Conservation (phyloP, 1,140 invertebrate genomes). For the Meloidogyne exigua region DNA sequence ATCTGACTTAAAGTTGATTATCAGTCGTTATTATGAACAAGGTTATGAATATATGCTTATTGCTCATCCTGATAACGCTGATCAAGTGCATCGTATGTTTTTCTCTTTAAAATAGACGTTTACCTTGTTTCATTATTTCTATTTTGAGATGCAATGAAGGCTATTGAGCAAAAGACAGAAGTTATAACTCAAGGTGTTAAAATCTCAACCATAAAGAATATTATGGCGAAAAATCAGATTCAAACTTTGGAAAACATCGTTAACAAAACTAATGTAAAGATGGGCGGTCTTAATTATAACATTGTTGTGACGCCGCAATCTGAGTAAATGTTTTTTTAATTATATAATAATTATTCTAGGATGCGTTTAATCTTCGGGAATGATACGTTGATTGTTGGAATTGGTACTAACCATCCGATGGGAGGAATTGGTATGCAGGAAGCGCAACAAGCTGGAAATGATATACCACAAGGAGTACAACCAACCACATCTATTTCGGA, state of each 20-base stretch:
- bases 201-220: slow-evolving; percentile 28
- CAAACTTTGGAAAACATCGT: slow-evolving; percentile 46
- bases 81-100: slow-evolving; percentile 18
- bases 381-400: slow-evolving; percentile 31
- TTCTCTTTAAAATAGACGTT: background rate
- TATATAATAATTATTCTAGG: background rate
- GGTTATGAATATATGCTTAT: slow-evolving; percentile 26
- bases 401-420: slow-evolving; percentile 29
- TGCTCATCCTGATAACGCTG: slow-evolving; percentile 20
- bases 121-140: background rate
- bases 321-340: slow-evolving; percentile 8
- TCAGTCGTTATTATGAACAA: background rate
- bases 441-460: background rate
- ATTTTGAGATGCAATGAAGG: slow-evolving; percentile 38
- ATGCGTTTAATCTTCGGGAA: background rate
- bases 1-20: background rate
- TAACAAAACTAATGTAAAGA: slow-evolving; percentile 41
- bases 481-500: background rate
- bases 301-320: background rate
- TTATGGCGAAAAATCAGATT: slow-evolving; percentile 20
- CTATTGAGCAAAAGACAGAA: slow-evolving; percentile 18
- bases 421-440: slow-evolving; percentile 30
- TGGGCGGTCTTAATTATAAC: slow-evolving; percentile 34
- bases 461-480: background rate
- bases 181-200: slow-evolving; percentile 44